phyloP scores from a whole-genome alignment of 2,888 invertebrate species.

The Xestia sexstrigata region DNA sequence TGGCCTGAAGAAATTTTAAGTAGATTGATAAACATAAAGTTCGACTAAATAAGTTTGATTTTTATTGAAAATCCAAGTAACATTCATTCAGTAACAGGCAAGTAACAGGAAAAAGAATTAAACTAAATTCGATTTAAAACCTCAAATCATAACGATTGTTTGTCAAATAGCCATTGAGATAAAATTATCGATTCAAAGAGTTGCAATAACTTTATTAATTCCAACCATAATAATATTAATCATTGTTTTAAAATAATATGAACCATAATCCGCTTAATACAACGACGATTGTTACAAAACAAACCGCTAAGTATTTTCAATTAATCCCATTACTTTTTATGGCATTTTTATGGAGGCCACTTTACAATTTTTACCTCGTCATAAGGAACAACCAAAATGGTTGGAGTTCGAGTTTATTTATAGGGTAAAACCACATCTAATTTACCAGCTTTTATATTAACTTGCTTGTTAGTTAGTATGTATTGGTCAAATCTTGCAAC shows the following conservation, averaged over 20 bases:
- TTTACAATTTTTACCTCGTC: constrained; percentile 3
- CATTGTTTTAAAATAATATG: neutral
- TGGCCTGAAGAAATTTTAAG: neutral
- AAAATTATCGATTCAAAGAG: neutral
- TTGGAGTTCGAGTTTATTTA: neutral
- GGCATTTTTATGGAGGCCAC: constrained; percentile 33
- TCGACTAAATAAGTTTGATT: neutral
- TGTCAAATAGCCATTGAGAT: neutral
- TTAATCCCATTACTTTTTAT: constrained; percentile 29
- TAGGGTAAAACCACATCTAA: neutral
- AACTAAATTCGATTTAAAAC: neutral
- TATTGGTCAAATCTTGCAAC: neutral
- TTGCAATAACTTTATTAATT: neutral
- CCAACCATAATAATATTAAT: neutral
- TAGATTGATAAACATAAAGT: neutral
- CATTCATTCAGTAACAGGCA: neutral
- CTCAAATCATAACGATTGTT: neutral
- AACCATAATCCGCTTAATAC: neutral
- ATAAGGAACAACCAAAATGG: neutral
- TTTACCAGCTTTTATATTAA: neutral
- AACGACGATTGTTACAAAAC: constrained; percentile 10
- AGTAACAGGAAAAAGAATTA: neutral
- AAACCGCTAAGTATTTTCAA: constrained; percentile 31
- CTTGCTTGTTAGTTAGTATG: neutral
- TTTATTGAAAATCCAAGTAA: neutral